A percentile compares a stretch with the other conserved stretches of the same genome.
Evolutionary conservation across 2,888 invertebrate species (phyloP).

Genomic region (Amaurobius ferox): DNA sequence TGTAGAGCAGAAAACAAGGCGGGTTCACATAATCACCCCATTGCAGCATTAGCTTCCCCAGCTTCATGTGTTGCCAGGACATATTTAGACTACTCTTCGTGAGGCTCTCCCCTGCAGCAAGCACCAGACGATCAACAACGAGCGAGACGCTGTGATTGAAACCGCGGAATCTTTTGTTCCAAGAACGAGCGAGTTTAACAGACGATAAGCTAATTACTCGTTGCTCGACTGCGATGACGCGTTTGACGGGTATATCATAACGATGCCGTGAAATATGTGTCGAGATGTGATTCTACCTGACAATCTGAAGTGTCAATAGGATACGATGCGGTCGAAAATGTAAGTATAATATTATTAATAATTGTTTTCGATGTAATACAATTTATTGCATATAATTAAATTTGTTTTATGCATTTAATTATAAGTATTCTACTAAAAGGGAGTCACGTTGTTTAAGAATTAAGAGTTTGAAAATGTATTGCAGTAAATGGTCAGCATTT

Average conservation of each 20-base stretch:
- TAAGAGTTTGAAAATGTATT: no score
- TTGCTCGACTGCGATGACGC: background rate
- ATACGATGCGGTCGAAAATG: background rate
- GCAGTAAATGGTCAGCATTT: no score
- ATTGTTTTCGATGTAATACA: no score
- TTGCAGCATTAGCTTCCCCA: background rate
- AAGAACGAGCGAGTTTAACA: background rate
- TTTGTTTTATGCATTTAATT: no score
- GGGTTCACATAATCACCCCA: background rate
- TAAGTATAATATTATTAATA: background rate
- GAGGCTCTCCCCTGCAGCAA: constrained; percentile 20
- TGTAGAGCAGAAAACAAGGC: background rate
- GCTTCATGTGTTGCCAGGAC: constrained; percentile 61
- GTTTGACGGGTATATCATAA: background rate
- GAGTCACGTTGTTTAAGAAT: no score
- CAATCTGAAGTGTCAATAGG: background rate
- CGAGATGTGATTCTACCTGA: background rate
- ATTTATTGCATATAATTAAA: no score
- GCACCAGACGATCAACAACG: constrained; percentile 22
- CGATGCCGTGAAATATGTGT: background rate
- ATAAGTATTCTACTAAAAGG: no score
- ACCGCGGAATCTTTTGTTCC: background rate
- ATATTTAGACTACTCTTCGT: constrained; percentile 48
- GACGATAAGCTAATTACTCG: background rate
- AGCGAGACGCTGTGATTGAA: background rate